phyloP scores from a whole-genome alignment of 2,888 invertebrate species.

The Chouioia cunea region DNA sequence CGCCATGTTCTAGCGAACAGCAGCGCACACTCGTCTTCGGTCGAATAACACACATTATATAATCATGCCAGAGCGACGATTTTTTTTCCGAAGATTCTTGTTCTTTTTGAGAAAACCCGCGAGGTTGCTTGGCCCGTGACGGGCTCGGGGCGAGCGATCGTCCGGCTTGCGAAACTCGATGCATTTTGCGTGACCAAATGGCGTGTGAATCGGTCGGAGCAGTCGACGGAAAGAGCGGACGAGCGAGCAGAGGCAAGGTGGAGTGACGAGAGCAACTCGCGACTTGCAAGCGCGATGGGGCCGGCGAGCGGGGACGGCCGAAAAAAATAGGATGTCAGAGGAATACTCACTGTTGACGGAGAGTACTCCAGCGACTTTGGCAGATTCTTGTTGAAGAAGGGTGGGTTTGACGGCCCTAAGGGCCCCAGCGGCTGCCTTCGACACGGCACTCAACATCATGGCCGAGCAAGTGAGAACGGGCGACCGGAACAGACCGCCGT shows the following conservation, averaged over 20 bases:
- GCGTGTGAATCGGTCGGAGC: not conserved
- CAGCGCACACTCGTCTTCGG: constrained; percentile 22
- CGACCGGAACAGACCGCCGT: constrained; percentile 52
- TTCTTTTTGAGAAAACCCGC: not conserved
- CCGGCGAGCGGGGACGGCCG: too few species aligned
- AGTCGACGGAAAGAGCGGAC: not conserved
- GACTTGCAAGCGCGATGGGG: not conserved
- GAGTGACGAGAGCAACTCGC: not conserved
- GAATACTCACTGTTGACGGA: constrained; percentile 71
- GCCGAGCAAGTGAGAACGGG: constrained; percentile 63
- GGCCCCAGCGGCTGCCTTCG: constrained; percentile 72
- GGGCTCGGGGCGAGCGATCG: too few species aligned
- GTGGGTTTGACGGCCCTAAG: constrained; percentile 72
- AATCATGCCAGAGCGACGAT: constrained; percentile 8
- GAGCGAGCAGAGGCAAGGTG: not conserved
- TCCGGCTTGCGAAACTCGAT: too few species aligned
- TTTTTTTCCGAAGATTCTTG: constrained; percentile 26
- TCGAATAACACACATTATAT: constrained; percentile 35
- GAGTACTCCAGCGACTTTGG: constrained; percentile 70
- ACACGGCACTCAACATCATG: constrained; percentile 74
- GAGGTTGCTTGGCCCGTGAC: too few species aligned
- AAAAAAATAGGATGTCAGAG: not conserved
- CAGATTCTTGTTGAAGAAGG: constrained; percentile 69
- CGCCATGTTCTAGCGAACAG: constrained; percentile 38
- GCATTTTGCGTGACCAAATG: too few species aligned